Evolutionary conservation across 2,888 invertebrate species (phyloP).

Genomic region (Panzeria rudis): DNA sequence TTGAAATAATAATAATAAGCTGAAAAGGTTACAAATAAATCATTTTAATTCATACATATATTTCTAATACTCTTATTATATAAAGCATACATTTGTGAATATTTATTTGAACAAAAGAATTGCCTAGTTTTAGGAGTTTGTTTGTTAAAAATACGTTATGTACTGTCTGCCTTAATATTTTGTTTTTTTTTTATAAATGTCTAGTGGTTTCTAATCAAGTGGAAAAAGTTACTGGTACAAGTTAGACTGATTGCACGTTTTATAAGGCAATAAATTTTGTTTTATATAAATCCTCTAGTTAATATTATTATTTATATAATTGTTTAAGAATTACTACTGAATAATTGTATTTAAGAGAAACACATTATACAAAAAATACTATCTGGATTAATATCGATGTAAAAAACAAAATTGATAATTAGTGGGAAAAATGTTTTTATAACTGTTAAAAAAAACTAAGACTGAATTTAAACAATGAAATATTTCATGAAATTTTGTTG

Average conservation of each 20-base stretch:
- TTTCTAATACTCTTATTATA: neutral
- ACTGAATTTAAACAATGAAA: no score
- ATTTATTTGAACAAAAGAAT: neutral
- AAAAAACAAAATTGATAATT: neutral
- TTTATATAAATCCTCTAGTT: neutral
- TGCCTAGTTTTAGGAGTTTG: slow-evolving; percentile 18
- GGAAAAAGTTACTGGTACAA: slow-evolving; percentile 48
- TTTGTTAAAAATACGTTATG: neutral
- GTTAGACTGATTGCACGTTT: slow-evolving; percentile 64
- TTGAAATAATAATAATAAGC: neutral
- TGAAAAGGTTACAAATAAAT: neutral
- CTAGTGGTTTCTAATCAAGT: slow-evolving; percentile 57
- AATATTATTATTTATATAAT: neutral
- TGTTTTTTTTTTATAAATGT: slow-evolving; percentile 14
- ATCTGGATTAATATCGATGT: no score
- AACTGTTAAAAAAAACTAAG: no score
- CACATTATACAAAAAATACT: neutral
- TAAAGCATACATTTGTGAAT: slow-evolving; percentile 20
- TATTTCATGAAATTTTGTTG: no score
- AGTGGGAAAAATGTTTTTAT: neutral
- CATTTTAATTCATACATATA: neutral
- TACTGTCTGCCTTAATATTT: slow-evolving; percentile 19
- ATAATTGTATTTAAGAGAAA: slow-evolving; percentile 4
- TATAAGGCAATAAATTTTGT: slow-evolving; percentile 14
- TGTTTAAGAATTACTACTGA: neutral